Evolutionary conservation across 2,888 invertebrate genomes (phyloP).

Genomic region (Bellardia bayeri): DNA sequence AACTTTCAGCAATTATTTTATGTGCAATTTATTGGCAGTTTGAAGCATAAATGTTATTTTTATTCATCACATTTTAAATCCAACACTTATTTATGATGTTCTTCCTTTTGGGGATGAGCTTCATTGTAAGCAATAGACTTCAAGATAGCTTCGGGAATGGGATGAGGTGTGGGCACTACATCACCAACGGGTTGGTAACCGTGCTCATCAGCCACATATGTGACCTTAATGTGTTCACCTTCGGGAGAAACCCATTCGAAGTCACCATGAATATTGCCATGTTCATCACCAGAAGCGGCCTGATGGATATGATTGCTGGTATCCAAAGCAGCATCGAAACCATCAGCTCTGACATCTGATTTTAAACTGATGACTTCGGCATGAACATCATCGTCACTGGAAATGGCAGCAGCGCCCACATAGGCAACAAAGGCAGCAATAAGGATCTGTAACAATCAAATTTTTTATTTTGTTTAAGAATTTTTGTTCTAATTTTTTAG

Average conservation of each 20-base stretch:
- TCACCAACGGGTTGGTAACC: conserved; percentile 77
- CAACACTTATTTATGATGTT: conserved; percentile 27
- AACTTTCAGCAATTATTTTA: neutral
- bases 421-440: conserved; percentile 75
- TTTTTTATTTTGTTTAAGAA: neutral
- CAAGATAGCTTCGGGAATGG: conserved; percentile 75
- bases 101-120: conserved; percentile 80
- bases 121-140: conserved; percentile 84
- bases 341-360: conserved; percentile 78
- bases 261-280: conserved; percentile 80
- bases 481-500: neutral
- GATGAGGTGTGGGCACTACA: conserved; percentile 75
- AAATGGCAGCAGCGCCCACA: conserved; percentile 57
- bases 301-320: conserved; percentile 77
- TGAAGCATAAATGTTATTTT: neutral
- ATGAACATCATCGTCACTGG: conserved; percentile 63
- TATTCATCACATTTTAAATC: neutral
- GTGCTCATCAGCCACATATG: conserved; percentile 79
- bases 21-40: conserved; percentile 49
- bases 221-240: conserved; percentile 77
- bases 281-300: conserved; percentile 76
- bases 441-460: conserved; percentile 58
- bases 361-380: conserved; percentile 59
- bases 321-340: conserved; percentile 76
- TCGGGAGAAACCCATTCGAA: conserved; percentile 80